Evolutionary conservation across 2,888 invertebrate species (phyloP), one percentile per base, ranked within the genome.

Genomic region (Coelinius sp.): DNA sequence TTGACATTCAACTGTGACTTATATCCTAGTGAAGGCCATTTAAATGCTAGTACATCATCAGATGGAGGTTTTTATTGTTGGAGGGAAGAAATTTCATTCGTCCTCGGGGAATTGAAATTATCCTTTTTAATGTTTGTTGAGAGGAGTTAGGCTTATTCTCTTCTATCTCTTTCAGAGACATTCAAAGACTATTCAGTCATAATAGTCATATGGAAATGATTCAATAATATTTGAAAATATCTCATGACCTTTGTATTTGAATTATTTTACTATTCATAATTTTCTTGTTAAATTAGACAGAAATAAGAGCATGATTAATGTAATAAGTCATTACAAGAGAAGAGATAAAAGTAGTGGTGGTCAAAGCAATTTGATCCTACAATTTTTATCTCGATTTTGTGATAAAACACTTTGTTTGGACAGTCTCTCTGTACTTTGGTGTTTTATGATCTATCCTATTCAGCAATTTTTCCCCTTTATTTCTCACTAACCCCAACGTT

Each of bases 1-100:
- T 63, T 63, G 63, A 63, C 63, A 63, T 63, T 63, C 38, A 63
- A 8, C 63, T 8, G 17, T 35, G 59, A 59, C 59, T 59, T 59
- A 59, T 59, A 59, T 59, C n/a, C 20, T 20, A 0, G 35, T 35
- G 17, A 59, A 59, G 31, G 46, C 46, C 46, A 49, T 49, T 49
- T 49, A 49, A 49, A 49, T 49, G 46, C 20, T 49, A 20, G 14
- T 49, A 49, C 20, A 20, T 49, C 20, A 20, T 20, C 46, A 6
- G 46, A 41, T 41, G 41, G n/a, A 14, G 46, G 46, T 1, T 49
- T n/a, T 49, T 49, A 49, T 8, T 49, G 46, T 17, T 49, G 20
- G 8, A 2, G 5, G 46, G 46, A n/a, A n/a, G n/a, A n/a, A 8
- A 20, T 20, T 20, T 20, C 20, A 49, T 49, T 49, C 46, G 46